These are phyloP conservation scores for Leucoraja erinaceus DNA, from an alignment of 2,113 vertebrate species.

Conservation along the genomic window DNA sequence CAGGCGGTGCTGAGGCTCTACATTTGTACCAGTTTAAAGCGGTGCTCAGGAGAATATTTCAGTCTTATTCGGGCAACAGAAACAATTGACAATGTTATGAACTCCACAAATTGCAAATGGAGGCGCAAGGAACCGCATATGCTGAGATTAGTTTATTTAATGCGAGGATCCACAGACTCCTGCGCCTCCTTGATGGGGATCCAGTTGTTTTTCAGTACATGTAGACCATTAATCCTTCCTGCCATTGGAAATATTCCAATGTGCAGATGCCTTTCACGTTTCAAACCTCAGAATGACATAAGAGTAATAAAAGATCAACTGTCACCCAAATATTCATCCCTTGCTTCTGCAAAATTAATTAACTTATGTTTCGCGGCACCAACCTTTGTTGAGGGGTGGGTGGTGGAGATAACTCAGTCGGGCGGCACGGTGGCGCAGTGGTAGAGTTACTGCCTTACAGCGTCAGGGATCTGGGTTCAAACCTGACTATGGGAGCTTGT, in stretches of 20 bases:
- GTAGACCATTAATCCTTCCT: not conserved
- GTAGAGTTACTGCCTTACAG: no score
- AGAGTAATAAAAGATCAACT: not conserved
- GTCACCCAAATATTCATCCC: not conserved
- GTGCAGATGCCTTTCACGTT: not conserved
- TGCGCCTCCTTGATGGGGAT: not conserved
- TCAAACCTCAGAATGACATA: not conserved
- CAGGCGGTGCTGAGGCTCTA: not conserved
- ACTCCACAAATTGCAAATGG: not conserved
- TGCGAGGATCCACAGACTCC: no score
- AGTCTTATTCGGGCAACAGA: not conserved
- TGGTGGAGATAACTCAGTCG: no score
- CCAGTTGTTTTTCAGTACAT: not conserved
- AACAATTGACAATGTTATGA: not conserved
- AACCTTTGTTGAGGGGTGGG: not conserved
- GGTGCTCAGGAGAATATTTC: not conserved
- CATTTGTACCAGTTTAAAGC: not conserved
- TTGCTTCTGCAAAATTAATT: not conserved
- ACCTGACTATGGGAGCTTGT: no score
- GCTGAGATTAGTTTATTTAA: no score
- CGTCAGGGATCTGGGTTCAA: no score
- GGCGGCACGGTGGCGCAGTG: no score
- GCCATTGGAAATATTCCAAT: not conserved
- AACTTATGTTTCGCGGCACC: not conserved
- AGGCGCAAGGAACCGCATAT: no score